Base-by-base conservation (phyloP, 2,797 vertebrate genomes). In the Chromis chromis region DNA sequence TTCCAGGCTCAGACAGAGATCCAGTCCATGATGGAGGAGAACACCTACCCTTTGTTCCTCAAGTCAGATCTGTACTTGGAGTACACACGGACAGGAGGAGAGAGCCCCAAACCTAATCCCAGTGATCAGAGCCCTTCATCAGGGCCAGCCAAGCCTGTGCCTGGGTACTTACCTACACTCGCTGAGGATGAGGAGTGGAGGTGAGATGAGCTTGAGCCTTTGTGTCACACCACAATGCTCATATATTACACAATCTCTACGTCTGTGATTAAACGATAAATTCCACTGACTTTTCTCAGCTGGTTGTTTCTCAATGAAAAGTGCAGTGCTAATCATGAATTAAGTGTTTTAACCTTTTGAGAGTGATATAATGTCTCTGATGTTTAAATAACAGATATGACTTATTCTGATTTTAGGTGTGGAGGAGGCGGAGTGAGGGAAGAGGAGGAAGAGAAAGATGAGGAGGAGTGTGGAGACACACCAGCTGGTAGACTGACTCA, bases 1-100 rank as follows among this genome's bases (percentile, higher is more conserved):
- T 54, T 48, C 80, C 95, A 97, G 96, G 98, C 97, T 31, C 97
- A 97, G 92, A 97, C 95, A 0, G 97, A 99, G 92, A 96, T 99
- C 85, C 98, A 99, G 91, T 91, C 94, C 73, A 95, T 95, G 91
- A 96, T 99, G 92, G 98, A 99, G 89, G 96, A 97, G 85, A 97
- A 97, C 88, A 96, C 96, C 49, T 99, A 98, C 84, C 98, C 98
- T 24, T 92, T 97, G 69, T 99, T 99, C 87, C 97, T 99, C 49
- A 98, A 97, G 91, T 99, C 98, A 0, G 96, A 99, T 91, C 94
- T 97, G 90, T 99, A 98, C 92, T 94, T 98, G 94, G 96, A 97
- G 71, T 97, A 96, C 86, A 96, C 96, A 0, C 94, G 96, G 86
- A 96, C 96, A 22, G 96, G 95, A 78, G 94, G 95, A 31, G 96